Conservation (phyloP, 2,888 invertebrate species). For the Hydriomena furcata region DNA sequence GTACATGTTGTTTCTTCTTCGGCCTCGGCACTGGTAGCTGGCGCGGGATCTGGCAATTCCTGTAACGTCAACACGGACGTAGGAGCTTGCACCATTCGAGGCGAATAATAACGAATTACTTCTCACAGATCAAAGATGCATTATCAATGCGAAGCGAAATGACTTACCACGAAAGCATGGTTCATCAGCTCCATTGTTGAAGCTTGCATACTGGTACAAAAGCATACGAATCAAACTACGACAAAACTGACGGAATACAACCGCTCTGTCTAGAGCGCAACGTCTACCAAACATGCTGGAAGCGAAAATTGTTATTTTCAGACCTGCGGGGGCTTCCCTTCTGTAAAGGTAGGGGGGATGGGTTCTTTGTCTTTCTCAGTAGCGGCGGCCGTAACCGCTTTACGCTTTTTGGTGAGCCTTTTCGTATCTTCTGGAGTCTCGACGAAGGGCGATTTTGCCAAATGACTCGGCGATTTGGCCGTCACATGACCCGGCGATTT, state of each 20-base stretch:
- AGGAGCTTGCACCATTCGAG: not conserved
- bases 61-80: conserved; percentile 10
- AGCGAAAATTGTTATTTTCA: not conserved
- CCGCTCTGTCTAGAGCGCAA: conserved; percentile 5
- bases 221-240: conserved; percentile 2
- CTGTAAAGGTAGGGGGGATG: not conserved
- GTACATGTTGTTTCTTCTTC: conserved; percentile 6
- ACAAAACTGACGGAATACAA: conserved; percentile 4
- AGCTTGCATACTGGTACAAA: too few species aligned
- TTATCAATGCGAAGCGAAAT: not conserved
- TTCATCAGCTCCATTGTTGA: too few species aligned
- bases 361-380: not conserved
- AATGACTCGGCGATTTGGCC: conserved; percentile 2
- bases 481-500: conserved; percentile 2
- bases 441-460: not conserved
- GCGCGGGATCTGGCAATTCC: conserved; percentile 4
- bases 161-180: conserved; percentile 5
- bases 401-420: conserved; percentile 30
- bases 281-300: conserved; percentile 9
- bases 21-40: not conserved
- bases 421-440: conserved; percentile 5
- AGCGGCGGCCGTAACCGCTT: conserved; percentile 2
- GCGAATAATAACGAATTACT: not conserved
- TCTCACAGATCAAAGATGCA: not conserved
- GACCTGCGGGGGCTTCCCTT: conserved; percentile 2